Conservation (phyloP, 2,113 vertebrate genomes). For the Ailuropoda melanoleuca region DNA sequence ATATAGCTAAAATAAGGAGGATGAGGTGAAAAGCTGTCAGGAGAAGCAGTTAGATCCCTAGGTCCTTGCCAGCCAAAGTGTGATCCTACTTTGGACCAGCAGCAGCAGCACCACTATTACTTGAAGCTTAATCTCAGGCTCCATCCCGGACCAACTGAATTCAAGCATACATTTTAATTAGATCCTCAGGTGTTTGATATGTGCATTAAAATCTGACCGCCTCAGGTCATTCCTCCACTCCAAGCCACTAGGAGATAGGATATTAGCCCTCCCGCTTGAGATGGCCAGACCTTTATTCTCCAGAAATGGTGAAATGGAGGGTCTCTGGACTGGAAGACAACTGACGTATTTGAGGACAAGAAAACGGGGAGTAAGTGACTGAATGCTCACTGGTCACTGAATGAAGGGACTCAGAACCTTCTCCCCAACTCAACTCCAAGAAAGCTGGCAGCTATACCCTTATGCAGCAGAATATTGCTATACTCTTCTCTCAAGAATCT, state of each 20-base stretch:
- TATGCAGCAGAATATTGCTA: not conserved
- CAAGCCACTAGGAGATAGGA: not conserved
- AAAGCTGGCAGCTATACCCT: not conserved
- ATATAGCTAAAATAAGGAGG: not conserved
- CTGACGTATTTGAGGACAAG: not conserved
- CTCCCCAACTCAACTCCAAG: not conserved
- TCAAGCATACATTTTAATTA: not conserved
- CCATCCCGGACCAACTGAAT: not conserved
- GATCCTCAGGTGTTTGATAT: not conserved
- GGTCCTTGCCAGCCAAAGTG: not conserved
- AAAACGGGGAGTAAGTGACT: not conserved
- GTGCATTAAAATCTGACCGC: not conserved
- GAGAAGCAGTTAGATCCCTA: not conserved
- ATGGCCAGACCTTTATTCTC: not conserved
- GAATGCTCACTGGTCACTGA: not conserved
- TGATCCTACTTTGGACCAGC: not conserved
- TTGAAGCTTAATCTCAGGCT: not conserved
- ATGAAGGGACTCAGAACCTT: not conserved
- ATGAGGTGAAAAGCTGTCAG: not conserved
- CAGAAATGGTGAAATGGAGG: not conserved
- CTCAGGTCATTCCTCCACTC: not conserved
- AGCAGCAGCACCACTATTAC: not conserved
- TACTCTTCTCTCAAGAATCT: not conserved
- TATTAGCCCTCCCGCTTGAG: too few relatives aligned
- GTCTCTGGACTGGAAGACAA: not conserved